These are phyloP conservation scores for Manacus vitellinus DNA, from an alignment of 2,113 vertebrate species.

Conservation along the genomic window DNA sequence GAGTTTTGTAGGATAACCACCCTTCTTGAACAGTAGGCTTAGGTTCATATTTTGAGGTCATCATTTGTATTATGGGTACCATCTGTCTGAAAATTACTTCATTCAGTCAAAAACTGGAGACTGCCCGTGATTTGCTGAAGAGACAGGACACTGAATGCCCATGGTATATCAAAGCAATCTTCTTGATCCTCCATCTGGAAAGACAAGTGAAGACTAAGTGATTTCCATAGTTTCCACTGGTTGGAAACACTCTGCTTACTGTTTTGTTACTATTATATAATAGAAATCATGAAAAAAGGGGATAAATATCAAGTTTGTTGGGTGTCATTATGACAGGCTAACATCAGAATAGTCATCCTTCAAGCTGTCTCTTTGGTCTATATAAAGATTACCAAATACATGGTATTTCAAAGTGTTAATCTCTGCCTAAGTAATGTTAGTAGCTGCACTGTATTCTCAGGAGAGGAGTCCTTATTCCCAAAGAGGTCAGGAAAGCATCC, in stretches of 20 bases:
- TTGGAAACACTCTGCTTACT: neutral
- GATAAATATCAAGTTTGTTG: neutral
- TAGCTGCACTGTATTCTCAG: neutral
- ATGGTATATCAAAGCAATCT: neutral
- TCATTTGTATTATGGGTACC: neutral
- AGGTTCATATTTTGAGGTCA: neutral
- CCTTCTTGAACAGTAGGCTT: neutral
- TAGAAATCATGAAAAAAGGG: neutral
- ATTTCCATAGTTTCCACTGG: neutral
- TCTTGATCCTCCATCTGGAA: neutral
- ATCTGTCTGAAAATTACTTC: neutral
- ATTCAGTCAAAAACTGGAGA: neutral
- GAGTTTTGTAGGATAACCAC: neutral
- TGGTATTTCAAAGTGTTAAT: neutral
- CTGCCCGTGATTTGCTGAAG: neutral
- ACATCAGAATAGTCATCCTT: neutral
- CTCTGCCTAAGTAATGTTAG: neutral
- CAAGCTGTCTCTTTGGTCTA: neutral
- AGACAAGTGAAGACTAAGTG: neutral
- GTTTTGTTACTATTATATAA: neutral
- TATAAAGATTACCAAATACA: neutral
- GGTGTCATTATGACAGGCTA: neutral
- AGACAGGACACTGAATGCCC: neutral
- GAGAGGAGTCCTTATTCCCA: neutral
- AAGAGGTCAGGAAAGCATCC: neutral